phyloP scores from a whole-genome alignment of 2,888 invertebrate genomes.

The Ophion ellenae region DNA sequence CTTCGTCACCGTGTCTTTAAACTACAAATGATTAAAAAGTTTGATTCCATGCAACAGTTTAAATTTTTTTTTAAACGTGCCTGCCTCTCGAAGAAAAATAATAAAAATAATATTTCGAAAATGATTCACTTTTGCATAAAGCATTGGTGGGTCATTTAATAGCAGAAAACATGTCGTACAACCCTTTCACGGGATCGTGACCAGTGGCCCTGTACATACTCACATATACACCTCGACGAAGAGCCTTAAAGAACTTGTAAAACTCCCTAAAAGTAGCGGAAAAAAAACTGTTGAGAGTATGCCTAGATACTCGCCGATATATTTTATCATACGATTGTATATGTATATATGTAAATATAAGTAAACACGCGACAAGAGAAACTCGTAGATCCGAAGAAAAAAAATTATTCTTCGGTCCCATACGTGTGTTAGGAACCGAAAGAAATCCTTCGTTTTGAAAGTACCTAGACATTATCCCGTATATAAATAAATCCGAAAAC shows the following conservation, averaged over 20 bases:
- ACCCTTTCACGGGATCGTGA: too few relatives aligned
- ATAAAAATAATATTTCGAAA: too few relatives aligned
- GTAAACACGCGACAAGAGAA: conserved; percentile 32
- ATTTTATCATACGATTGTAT: conserved; percentile 78
- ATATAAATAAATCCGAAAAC: background rate
- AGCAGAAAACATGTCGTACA: too few relatives aligned
- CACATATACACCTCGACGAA: conserved; percentile 34
- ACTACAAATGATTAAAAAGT: too few relatives aligned
- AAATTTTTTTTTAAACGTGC: too few relatives aligned
- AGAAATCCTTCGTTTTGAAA: conserved; percentile 50
- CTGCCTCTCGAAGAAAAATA: too few relatives aligned
- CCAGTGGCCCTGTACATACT: background rate
- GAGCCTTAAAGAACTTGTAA: conserved; percentile 66
- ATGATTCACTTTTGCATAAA: too few relatives aligned
- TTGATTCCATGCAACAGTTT: too few relatives aligned
- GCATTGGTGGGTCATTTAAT: too few relatives aligned
- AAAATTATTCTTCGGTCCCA: conserved; percentile 10
- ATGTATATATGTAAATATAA: conserved; percentile 78
- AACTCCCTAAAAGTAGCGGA: conserved; percentile 54
- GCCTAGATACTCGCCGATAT: conserved; percentile 76
- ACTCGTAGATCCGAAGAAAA: conserved; percentile 48
- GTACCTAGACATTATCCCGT: conserved; percentile 13
- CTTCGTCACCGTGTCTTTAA: too few relatives aligned
- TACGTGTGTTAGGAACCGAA: conserved; percentile 38
- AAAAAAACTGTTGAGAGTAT: conserved; percentile 63